These are phyloP conservation scores for Aphaenogaster floridana DNA, from an alignment of 1,140 invertebrate genomes.

Conservation along the genomic window DNA sequence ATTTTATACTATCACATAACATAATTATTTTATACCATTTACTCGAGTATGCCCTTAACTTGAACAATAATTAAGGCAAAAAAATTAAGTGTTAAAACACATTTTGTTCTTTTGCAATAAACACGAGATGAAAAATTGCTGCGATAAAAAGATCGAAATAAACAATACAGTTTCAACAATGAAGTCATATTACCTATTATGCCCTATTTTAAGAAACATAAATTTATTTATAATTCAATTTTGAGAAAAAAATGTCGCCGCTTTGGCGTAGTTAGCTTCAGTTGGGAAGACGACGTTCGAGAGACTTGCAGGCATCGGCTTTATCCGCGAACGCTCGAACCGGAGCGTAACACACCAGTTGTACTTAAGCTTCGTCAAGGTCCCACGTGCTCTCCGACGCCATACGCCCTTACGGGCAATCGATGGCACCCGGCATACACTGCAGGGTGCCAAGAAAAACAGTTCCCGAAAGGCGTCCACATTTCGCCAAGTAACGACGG, in stretches of 20 bases:
- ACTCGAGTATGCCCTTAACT: not conserved
- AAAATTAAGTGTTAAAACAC: not conserved
- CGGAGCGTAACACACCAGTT: not conserved
- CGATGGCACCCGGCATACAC: constrained; percentile 69
- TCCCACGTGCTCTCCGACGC: constrained; percentile 15
- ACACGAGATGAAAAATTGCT: not conserved
- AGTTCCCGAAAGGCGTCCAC: constrained; percentile 85
- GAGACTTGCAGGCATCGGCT: constrained; percentile 29
- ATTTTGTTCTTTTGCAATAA: not conserved
- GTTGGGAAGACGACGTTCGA: constrained; percentile 18
- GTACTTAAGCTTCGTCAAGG: constrained; percentile 26
- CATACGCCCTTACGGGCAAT: constrained; percentile 62
- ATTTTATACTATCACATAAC: not conserved
- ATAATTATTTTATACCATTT: not conserved
- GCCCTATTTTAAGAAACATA: not conserved
- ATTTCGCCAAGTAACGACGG: constrained; percentile 84
- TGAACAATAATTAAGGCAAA: not conserved
- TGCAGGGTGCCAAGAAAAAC: constrained; percentile 81
- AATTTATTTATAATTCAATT: not conserved
- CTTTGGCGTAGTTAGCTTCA: constrained; percentile 38
- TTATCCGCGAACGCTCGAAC: constrained; percentile 35
- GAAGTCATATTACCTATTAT: not conserved
- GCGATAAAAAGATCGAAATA: not conserved
- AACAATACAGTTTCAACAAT: not conserved
- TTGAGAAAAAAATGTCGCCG: not conserved